A percentile compares a stretch with the other conserved stretches of the same genome.
Evolutionary conservation across 2,888 invertebrate genomes (phyloP).

Genomic region (Polyommatus icarus): DNA sequence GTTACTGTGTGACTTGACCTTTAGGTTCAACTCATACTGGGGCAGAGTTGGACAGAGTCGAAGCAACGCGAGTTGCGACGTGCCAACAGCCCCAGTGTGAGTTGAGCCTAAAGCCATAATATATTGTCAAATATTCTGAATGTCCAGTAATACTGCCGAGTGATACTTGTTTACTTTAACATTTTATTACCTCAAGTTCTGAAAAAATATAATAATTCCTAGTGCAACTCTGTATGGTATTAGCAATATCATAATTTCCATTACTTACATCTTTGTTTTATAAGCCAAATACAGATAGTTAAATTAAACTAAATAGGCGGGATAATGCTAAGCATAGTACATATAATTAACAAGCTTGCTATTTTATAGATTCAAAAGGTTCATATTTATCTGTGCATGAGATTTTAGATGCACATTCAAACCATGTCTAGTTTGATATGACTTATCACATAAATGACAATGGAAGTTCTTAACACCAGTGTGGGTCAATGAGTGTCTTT

Average conservation of each 20-base stretch:
- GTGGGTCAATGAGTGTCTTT: constrained; percentile 70
- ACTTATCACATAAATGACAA: constrained; percentile 72
- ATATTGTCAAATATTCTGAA: background rate
- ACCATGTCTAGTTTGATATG: constrained; percentile 74
- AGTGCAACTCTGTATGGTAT: too few relatives aligned
- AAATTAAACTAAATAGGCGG: background rate
- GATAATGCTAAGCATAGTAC: background rate
- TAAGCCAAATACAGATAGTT: too few relatives aligned
- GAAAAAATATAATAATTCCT: too few relatives aligned
- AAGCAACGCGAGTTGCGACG: too few relatives aligned
- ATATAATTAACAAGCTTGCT: background rate
- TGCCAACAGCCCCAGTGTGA: too few relatives aligned
- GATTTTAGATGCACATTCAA: constrained; percentile 74
- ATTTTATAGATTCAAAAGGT: constrained; percentile 50
- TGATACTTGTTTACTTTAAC: background rate
- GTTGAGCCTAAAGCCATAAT: background rate
- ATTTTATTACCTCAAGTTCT: too few relatives aligned
- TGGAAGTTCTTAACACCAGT: constrained; percentile 75
- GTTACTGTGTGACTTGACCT: too few relatives aligned
- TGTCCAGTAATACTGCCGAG: background rate
- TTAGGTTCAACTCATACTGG: too few relatives aligned
- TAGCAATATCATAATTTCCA: too few relatives aligned
- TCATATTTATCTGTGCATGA: constrained; percentile 55
- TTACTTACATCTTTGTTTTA: too few relatives aligned
- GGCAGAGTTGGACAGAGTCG: too few relatives aligned